phyloP scores from a whole-genome alignment of 2,797 vertebrate genomes.

The Rhinoraja longicauda region DNA sequence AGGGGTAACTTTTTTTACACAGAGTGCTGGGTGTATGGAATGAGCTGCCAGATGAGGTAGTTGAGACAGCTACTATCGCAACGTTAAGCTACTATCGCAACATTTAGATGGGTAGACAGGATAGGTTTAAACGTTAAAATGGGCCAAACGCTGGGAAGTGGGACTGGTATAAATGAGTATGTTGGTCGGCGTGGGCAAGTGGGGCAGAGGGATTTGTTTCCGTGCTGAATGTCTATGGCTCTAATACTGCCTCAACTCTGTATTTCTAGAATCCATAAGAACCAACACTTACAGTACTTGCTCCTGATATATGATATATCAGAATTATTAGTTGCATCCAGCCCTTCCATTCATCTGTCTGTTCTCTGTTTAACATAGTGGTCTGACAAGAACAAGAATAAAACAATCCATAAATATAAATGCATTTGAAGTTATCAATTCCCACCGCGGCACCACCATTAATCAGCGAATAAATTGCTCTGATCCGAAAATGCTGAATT shows the following conservation, averaged over 20 bases:
- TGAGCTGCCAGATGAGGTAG: too few species aligned
- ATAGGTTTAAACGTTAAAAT: too few species aligned
- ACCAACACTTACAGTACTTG: constrained; percentile 81
- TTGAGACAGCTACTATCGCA: too few species aligned
- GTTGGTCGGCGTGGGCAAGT: too few species aligned
- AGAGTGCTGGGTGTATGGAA: too few species aligned
- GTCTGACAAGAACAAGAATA: constrained; percentile 57
- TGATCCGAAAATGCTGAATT: neutral
- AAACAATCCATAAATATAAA: neutral
- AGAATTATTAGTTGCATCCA: constrained; percentile 99
- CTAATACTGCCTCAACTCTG: neutral
- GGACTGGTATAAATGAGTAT: too few species aligned
- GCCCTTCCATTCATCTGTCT: constrained; percentile 98
- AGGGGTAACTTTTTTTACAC: too few species aligned
- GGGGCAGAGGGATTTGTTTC: too few species aligned
- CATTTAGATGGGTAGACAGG: too few species aligned
- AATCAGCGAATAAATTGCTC: neutral
- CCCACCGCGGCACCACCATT: neutral
- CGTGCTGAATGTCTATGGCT: too few species aligned
- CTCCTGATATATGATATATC: constrained; percentile 96
- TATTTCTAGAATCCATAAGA: neutral
- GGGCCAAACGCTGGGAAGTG: too few species aligned
- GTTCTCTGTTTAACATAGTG: constrained; percentile 91
- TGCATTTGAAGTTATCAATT: neutral
- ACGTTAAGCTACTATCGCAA: too few species aligned